These are phyloP conservation scores for Catostomus latipinnis DNA, from an alignment of 2,797 vertebrate genomes.

Conservation along the genomic window DNA sequence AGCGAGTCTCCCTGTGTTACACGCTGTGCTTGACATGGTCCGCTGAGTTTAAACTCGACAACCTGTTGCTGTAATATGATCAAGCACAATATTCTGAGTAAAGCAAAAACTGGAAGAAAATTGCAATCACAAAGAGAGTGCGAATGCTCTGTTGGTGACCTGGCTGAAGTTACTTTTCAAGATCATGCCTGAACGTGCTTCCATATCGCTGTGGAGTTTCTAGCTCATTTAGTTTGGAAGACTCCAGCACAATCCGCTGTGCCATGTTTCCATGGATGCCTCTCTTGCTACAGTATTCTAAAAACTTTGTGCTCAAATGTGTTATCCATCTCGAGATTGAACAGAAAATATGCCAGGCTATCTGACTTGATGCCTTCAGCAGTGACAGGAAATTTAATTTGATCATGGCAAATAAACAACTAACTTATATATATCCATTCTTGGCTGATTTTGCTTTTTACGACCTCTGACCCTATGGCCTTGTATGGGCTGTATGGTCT, in stretches of 20 bases:
- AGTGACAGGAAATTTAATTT: background rate
- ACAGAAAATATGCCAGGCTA: constrained; percentile 6
- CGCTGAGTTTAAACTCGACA: constrained; percentile 68
- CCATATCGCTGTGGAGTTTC: background rate
- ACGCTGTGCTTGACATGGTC: constrained; percentile 64
- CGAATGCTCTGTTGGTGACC: constrained; percentile 63
- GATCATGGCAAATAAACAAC: background rate
- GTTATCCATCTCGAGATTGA: background rate
- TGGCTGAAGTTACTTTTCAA: constrained; percentile 52
- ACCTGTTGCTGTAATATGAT: constrained; percentile 69
- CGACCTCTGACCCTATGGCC: constrained; percentile 33
- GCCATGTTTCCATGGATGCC: constrained; percentile 16
- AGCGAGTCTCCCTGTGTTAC: constrained; percentile 64
- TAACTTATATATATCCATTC: constrained; percentile 6
- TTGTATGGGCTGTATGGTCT: constrained; percentile 22
- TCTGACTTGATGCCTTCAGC: background rate
- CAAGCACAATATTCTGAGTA: constrained; percentile 58
- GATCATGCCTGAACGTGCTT: constrained; percentile 24
- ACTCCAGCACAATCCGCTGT: background rate
- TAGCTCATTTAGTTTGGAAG: constrained; percentile 1
- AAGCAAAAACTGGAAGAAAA: constrained; percentile 32
- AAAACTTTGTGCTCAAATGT: constrained; percentile 10
- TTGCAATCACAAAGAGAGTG: constrained; percentile 52
- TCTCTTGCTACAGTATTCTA: background rate
- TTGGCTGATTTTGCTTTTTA: constrained; percentile 12